Base-by-base conservation (phyloP, 2,888 invertebrate genomes). In the Melieria omissa region DNA sequence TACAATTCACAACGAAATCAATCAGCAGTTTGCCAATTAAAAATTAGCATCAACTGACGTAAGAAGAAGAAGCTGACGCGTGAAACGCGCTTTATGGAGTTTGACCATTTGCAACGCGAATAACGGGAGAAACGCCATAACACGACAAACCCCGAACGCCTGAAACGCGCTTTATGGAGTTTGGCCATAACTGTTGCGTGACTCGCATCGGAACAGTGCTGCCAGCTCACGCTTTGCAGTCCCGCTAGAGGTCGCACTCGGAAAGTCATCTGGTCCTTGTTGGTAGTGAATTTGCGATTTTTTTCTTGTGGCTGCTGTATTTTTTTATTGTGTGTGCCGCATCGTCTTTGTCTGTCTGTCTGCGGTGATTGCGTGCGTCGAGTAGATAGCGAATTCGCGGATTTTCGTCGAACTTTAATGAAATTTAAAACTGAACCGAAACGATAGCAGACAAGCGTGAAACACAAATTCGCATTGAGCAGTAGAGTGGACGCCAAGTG, bases 201-300 rank as follows among this genome's bases (percentile, higher is more conserved):
- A 54, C n/a, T 14, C 14, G n/a, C 55, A 55, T 12, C n/a, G n/a
- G 3, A 7, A 55, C 8, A 55, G 8, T 12, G 55, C n/a, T n/a
- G 16, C 16, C 57, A 57, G 29, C 16, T 16, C 57, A 1, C 5
- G 12, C 12, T 49, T 10, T 1, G 3, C 9, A 49, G 49, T 49
- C 29, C 29, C 29, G 29, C 29, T 29, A 29, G 29, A 29, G 29
- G 29, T 29, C 29, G 29, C 29, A 29, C 29, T 29, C 29, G 29
- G 29, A 29, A 29, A 29, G 29, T 29, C 29, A 29, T 29, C 29
- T 29, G 29, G 29, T 29, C 29, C 3, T 3, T 29, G 29, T 29
- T 44, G 16, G 60, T 61, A 62, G 72, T 78, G 78, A 78, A 77
- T 77, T 75, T 77, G 78, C 78, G 71, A 76, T 73, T 78, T 78